Evolutionary conservation across 2,888 invertebrate species (phyloP), one percentile per base, ranked within the genome.

Genomic region (Athalia cordata): DNA sequence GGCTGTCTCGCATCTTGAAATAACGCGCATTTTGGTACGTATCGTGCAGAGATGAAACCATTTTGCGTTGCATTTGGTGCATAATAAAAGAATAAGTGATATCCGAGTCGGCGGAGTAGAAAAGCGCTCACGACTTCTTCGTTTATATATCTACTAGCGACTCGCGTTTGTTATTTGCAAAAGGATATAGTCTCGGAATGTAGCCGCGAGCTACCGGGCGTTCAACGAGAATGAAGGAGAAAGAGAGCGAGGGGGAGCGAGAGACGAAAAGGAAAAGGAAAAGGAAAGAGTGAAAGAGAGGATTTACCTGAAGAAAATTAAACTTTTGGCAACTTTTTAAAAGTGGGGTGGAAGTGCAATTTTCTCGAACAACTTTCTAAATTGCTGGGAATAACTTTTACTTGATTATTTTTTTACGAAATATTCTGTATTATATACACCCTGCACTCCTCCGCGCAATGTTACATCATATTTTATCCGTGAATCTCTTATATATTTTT

Each of bases 261-360:
- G 75, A 77, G 62, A 65, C 52, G 74, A 55, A 72, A 45, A 77
- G 29, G 8, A 9, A 72, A 45, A 77, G 29, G 8, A 9, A 9
- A 52, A 49, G 50, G 15, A 8, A 75, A 61, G 57, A 8, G 67
- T 57, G 43, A 65, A 47, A 76, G 50, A 68, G 62, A 65, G 47
- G 49, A 52, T 64, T 75, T 81, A 82, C 78, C 78, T 59, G 66
- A 59, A 79, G 84, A 84, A 86, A 86, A 86, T 86, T 85, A 86
- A 86, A 84, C 84, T 86, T 86, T 85, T 83, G 85, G 83, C 84
- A 84, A 84, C 83, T 76, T 76, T 85, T 84, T 84, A 83, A 83
- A 83, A 85, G 82, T 82, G 82, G 81, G 81, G 66, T 83, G 81
- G 84, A 85, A 84, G 83, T 83, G 85, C 86, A 86, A 86, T 86